Base-by-base conservation (phyloP, 2,888 invertebrate species). In the Meteorus colon region DNA sequence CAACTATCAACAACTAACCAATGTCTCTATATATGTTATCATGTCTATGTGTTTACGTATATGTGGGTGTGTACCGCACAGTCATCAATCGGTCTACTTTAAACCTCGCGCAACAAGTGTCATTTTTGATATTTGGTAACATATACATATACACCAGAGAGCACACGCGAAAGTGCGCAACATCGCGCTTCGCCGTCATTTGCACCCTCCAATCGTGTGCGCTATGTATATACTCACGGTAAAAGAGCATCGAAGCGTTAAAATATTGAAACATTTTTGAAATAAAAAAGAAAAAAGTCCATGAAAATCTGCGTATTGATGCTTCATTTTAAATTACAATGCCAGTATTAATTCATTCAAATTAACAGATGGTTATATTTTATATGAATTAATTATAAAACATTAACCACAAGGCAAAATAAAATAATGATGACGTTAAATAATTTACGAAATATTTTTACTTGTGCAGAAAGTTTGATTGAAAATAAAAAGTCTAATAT, bases 21-120 rank as follows among this genome's bases (percentile, higher is more conserved):
- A 19, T 55, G 19, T 19, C 4, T 55, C 8, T 24, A 55, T 55
- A 55, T 55, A 55, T 19, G 4, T 55, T n/a, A 6, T n/a, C 19
- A 19, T 24, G n/a, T 55, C 8, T 55, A 55, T 19, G 10, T 55
- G 19, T n/a, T 5, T 55, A 19, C n/a, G 19, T 19, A n/a, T 62
- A 4, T 4, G 31, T 29, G 19, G 16, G n/a, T 34, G 37, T 59
- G 37, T n/a, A n/a, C 55, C 66, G 60, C 73, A 76, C 68, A 68
- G 68, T 76, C 76, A 76, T 76, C 76, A 78, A 76, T 75, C 80
- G 80, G 80, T 80, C 79, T 79, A 80, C 80, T 81, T 80, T 80
- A 78, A 80, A 78, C 74, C 73, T 74, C 75, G 78, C 76, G 81
- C 81, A 81, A 81, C 81, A 81, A 81, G 81, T 81, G 81, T 79